Conservation (phyloP, 2,888 invertebrate genomes). For the Agriopis marginaria region DNA sequence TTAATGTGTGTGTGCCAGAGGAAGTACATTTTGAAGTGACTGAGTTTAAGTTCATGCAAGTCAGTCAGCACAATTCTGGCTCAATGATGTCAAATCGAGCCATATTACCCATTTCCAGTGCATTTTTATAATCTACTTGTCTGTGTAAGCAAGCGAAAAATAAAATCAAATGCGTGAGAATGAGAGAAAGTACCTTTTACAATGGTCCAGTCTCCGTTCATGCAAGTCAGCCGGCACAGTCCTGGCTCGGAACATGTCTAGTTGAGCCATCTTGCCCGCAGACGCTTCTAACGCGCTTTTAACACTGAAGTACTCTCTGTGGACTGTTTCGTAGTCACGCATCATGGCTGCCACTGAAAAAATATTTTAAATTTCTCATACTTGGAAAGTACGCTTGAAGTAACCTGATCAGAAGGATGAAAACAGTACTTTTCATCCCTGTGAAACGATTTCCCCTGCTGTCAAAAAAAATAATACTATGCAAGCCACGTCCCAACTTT, state of each 20-base stretch:
- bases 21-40: too few species aligned
- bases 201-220: slow-evolving; percentile 90
- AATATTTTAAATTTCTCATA: not conserved
- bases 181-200: slow-evolving; percentile 84
- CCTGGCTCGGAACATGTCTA: slow-evolving; percentile 82
- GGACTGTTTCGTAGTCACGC: slow-evolving; percentile 88
- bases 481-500: too few species aligned
- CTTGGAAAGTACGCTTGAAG: too few species aligned
- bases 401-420: too few species aligned
- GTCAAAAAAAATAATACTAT: too few species aligned
- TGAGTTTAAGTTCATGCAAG: too few species aligned
- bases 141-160: not conserved
- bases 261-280: slow-evolving; percentile 86
- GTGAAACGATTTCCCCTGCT: too few species aligned
- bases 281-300: slow-evolving; percentile 86
- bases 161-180: too few species aligned
- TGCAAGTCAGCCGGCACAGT: slow-evolving; percentile 89
- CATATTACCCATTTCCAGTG: too few species aligned
- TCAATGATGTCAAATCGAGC: too few species aligned
- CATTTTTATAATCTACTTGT: not conserved
- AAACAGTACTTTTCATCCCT: too few species aligned
- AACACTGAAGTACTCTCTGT: slow-evolving; percentile 87
- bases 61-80: too few species aligned
- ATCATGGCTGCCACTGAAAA: slow-evolving; percentile 86
- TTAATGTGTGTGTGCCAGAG: not conserved